These are phyloP conservation scores for Neoaliturus tenellus DNA, from an alignment of 2,888 invertebrate genomes.

Conservation along the genomic window DNA sequence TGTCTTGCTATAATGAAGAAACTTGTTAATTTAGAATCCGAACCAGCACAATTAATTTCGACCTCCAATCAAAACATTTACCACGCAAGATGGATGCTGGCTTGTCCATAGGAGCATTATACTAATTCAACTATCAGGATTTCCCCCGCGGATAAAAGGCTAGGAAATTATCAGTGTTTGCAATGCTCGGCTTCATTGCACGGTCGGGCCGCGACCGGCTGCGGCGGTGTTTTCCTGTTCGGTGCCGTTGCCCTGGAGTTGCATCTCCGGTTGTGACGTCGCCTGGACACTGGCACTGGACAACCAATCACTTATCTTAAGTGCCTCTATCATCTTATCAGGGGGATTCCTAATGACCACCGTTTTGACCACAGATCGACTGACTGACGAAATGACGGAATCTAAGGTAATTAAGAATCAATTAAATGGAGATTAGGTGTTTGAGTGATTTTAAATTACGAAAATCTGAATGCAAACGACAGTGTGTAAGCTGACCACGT, in stretches of 20 bases:
- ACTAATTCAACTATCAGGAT: too few species aligned
- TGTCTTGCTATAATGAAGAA: too few species aligned
- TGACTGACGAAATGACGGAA: background rate
- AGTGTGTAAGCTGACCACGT: too few species aligned
- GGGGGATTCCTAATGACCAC: constrained; percentile 6
- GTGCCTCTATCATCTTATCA: constrained; percentile 28
- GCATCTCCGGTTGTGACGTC: background rate
- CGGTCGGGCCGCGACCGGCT: background rate
- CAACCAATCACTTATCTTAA: constrained; percentile 36
- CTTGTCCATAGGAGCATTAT: too few species aligned
- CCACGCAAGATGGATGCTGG: too few species aligned
- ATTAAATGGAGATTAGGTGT: background rate
- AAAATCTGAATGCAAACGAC: too few species aligned
- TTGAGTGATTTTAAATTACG: too few species aligned
- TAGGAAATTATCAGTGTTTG: too few species aligned
- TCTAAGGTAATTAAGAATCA: background rate
- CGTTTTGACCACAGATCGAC: background rate
- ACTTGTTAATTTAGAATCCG: too few species aligned
- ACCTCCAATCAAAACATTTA: too few species aligned
- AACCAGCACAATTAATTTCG: too few species aligned
- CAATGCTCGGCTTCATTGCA: background rate
- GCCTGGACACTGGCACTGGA: background rate
- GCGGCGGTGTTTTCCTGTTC: background rate
- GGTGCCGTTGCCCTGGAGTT: background rate
- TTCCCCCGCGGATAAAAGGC: too few species aligned